phyloP scores from a whole-genome alignment of 2,888 invertebrate species.

The Mechanitis messenoides region DNA sequence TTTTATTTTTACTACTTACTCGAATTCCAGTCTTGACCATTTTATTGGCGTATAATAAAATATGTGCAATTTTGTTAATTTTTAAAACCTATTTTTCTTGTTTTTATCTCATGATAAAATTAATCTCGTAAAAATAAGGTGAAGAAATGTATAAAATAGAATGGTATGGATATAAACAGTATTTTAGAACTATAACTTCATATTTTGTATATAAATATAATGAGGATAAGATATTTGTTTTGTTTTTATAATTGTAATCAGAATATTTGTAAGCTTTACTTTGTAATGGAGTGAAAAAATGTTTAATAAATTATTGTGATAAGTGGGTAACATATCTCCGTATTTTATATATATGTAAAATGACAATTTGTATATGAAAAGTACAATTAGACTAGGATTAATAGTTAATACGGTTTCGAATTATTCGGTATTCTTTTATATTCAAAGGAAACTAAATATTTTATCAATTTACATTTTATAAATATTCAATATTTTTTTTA shows the following conservation, averaged over 20 bases:
- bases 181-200: neutral
- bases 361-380: constrained; percentile 34
- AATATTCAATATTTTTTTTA: no score
- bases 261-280: constrained; percentile 4
- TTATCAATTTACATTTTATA: no score
- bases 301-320: constrained; percentile 37
- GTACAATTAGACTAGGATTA: constrained; percentile 33
- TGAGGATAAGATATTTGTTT: neutral
- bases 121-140: neutral
- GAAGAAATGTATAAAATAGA: neutral
- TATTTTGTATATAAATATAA: no score
- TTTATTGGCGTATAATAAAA: constrained; percentile 6
- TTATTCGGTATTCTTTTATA: constrained; percentile 27
- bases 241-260: constrained; percentile 8
- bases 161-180: constrained; percentile 3
- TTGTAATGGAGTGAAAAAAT: constrained; percentile 12
- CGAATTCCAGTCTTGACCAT: constrained; percentile 20
- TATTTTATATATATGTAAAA: constrained; percentile 18
- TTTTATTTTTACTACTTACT: constrained; percentile 17
- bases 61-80: neutral
- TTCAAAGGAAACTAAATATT: neutral
- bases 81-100: neutral
- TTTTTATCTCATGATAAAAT: neutral
- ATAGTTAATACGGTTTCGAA: constrained; percentile 10
- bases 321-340: constrained; percentile 32